Evolutionary conservation across 1,140 invertebrate genomes (phyloP).

Genomic region (Hyposmocoma kahamanoa): DNA sequence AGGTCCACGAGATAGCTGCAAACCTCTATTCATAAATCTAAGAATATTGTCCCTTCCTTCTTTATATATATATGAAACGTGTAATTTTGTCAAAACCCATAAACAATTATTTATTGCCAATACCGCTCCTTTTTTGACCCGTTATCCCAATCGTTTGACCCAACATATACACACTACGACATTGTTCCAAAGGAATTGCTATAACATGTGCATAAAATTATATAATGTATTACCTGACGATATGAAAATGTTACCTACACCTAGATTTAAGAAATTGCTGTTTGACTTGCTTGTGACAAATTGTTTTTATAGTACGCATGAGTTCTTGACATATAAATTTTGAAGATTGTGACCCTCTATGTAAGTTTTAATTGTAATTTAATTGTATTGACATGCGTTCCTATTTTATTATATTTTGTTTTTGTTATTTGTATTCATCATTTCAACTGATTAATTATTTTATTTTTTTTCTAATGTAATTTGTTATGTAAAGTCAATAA

Average conservation of each 20-base stretch:
- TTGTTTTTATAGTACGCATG: not conserved
- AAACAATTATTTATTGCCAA: not conserved
- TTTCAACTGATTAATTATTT: too few relatives aligned
- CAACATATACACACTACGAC: not conserved
- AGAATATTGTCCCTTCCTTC: not conserved
- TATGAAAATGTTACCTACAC: not conserved
- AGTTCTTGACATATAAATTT: not conserved
- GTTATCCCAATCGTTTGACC: not conserved
- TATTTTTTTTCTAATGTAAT: too few relatives aligned
- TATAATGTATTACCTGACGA: not conserved
- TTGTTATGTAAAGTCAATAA: too few relatives aligned
- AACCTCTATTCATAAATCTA: not conserved
- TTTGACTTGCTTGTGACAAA: not conserved
- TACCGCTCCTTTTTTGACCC: not conserved
- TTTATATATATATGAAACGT: not conserved
- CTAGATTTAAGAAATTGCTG: not conserved
- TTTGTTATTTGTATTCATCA: too few relatives aligned
- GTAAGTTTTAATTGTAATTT: too few relatives aligned
- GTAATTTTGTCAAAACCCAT: not conserved
- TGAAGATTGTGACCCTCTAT: too few relatives aligned
- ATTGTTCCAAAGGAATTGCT: not conserved
- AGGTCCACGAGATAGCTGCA: not conserved
- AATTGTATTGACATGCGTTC: too few relatives aligned
- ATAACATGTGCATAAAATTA: not conserved
- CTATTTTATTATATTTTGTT: too few relatives aligned